phyloP scores from a whole-genome alignment of 2,113 vertebrate species.

The Halichoerus grypus region DNA sequence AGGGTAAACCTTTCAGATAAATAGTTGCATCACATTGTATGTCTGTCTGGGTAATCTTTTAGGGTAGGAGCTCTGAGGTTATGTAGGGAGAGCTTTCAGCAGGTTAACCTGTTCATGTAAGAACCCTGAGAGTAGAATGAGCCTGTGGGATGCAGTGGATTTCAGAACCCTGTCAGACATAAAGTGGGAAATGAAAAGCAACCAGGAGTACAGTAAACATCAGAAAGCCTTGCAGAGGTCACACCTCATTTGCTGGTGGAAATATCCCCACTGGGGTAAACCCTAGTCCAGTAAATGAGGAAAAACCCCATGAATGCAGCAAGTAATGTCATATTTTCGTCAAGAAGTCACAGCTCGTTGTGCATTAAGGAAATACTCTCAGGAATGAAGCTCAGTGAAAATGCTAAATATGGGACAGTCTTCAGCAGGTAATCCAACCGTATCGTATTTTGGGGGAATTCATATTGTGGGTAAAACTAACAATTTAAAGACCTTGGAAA shows the following conservation, averaged over 20 bases:
- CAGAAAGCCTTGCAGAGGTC: constrained; percentile 5
- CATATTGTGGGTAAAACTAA: not conserved
- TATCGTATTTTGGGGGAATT: not conserved
- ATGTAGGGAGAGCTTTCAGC: not conserved
- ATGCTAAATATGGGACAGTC: not conserved
- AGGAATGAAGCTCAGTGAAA: not conserved
- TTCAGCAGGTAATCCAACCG: not conserved
- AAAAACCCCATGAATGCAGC: not conserved
- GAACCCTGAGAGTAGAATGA: not conserved
- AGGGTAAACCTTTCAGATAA: not conserved
- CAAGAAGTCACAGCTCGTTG: not conserved
- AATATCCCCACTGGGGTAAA: not conserved
- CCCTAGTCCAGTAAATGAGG: not conserved
- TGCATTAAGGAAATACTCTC: not conserved
- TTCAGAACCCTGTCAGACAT: not conserved
- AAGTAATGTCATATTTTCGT: not conserved
- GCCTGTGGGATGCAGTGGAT: not conserved
- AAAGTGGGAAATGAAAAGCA: not conserved
- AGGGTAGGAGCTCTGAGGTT: not conserved
- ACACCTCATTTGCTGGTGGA: not conserved
- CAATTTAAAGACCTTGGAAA: not conserved
- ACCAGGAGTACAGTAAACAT: not conserved
- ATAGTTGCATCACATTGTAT: not conserved
- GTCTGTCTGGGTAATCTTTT: not conserved
- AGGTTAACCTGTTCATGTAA: not conserved